A percentile compares a stretch with the other conserved stretches of the same genome.
These are phyloP conservation scores for Drosophila differens DNA, from an alignment of 2,888 invertebrate genomes.

Conservation along the genomic window DNA sequence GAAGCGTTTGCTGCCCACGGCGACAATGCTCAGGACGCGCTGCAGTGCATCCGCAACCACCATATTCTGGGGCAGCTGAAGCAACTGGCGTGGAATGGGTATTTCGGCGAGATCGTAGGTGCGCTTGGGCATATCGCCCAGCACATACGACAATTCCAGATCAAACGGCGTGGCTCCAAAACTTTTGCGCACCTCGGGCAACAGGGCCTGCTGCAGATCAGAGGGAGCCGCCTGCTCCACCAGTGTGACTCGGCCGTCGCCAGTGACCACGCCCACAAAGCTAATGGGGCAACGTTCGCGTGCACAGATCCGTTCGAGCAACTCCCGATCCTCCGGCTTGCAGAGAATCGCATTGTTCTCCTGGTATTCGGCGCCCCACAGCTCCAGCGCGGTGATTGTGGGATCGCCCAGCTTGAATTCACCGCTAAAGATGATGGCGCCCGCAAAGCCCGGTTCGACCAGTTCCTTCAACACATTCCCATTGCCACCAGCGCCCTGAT, in stretches of 20 bases:
- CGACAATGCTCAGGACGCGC: constrained; percentile 93
- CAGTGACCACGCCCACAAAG: constrained; percentile 96
- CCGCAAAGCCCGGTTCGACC: constrained; percentile 93
- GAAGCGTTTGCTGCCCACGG: constrained; percentile 97
- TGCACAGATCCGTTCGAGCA: constrained; percentile 90
- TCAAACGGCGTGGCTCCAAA: constrained; percentile 91
- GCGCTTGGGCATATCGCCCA: constrained; percentile 93
- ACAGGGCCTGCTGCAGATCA: constrained; percentile 84
- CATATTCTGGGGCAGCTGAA: constrained; percentile 85
- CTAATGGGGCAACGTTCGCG: constrained; percentile 97
- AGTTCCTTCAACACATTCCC: constrained; percentile 98
- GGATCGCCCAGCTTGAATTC: constrained; percentile 97
- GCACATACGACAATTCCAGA: constrained; percentile 94
- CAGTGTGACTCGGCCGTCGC: constrained; percentile 91
- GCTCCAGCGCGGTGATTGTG: constrained; percentile 95
- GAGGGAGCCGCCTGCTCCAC: constrained; percentile 87
- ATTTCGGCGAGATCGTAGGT: constrained; percentile 85
- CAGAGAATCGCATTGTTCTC: constrained; percentile 97
- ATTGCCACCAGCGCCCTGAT: constrained; percentile 99
- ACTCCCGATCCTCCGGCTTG: constrained; percentile 87
- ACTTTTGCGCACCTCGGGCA: constrained; percentile 67
- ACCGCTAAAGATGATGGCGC: constrained; percentile 94
- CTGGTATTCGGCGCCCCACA: constrained; percentile 99
- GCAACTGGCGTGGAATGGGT: constrained; percentile 40
- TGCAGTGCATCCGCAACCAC: constrained; percentile 82